Conservation (phyloP, 2,797 vertebrate species). For the Pitangus sulphuratus region DNA sequence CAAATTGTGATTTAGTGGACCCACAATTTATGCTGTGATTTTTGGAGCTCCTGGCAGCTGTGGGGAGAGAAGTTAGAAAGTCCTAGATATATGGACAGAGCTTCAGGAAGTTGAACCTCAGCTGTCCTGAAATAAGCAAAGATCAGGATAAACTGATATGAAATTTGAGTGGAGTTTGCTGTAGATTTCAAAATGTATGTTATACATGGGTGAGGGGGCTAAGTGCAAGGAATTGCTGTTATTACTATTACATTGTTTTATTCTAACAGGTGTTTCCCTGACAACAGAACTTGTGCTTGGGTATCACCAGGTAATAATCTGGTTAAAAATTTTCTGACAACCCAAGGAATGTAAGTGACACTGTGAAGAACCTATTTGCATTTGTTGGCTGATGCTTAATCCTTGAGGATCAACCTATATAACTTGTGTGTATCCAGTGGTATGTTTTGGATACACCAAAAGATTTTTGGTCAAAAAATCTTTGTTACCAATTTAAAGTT, state of each 20-base stretch:
- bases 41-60: background rate
- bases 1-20: background rate
- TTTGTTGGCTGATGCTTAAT: background rate
- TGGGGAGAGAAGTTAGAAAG: background rate
- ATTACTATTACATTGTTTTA: background rate
- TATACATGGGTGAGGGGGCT: rapidly evolving
- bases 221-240: background rate
- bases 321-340: background rate
- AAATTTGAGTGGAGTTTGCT: background rate
- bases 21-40: background rate
- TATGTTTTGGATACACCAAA: background rate
- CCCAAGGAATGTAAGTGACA: background rate
- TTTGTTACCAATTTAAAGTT: background rate
- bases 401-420: background rate
- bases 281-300: background rate
- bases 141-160: background rate
- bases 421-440: background rate
- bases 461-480: background rate
- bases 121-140: background rate
- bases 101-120: background rate
- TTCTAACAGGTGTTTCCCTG: background rate
- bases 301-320: background rate
- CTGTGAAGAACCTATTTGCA: background rate
- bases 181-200: background rate
- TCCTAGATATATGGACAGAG: background rate